Base-by-base conservation (phyloP, 2,888 invertebrate genomes). In the Volucella bombylans region DNA sequence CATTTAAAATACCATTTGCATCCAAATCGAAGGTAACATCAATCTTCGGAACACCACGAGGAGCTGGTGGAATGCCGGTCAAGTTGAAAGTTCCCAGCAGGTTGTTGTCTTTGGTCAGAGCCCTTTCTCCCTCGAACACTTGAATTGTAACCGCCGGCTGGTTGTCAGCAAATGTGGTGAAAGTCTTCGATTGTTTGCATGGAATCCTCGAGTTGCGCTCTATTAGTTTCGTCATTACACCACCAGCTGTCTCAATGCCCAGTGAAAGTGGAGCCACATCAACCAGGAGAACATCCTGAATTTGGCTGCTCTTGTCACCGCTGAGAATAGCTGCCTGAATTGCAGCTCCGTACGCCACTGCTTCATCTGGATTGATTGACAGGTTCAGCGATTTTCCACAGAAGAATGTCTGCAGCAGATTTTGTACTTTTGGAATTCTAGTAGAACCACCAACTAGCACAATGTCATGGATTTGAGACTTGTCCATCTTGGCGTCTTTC, bases 51-150 rank as follows among this genome's bases (percentile, higher is more conserved):
- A 95, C 97, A 90, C 95, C 98, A 86, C 94, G 96, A 78, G 95
- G 98, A 90, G 96, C 97, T n/a, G 98, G 98, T 1, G 98, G 98
- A 89, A 99, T 98, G 43, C 98, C 98, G 8, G 96, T 96, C 68
- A 99, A 94, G 91, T 99, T 97, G 92, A 99, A 99, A 91, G 97
- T 98, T 77, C 99, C 99, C 85, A 99, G 94, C 61, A 97, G 93
- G 91, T 98, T 97, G 93, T 98, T 98, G 91, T 97, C 97, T 90
- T 96, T 97, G 87, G 97, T 97, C 96, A 98, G 96, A 55, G 97
- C 96, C 41, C 96, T 93, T 91, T 96, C 96, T 43, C 96, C 96
- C 90, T 96, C 95, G 90, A 93, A 95, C 15, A 95, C 95, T 90
- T 95, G 95, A 79, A 96, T 94, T 31, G 94, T 94, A 52, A 96